A percentile compares a stretch with the other conserved stretches of the same genome.
phyloP scores from a whole-genome alignment of 2,113 vertebrate genomes.

The Sturnus vulgaris region DNA sequence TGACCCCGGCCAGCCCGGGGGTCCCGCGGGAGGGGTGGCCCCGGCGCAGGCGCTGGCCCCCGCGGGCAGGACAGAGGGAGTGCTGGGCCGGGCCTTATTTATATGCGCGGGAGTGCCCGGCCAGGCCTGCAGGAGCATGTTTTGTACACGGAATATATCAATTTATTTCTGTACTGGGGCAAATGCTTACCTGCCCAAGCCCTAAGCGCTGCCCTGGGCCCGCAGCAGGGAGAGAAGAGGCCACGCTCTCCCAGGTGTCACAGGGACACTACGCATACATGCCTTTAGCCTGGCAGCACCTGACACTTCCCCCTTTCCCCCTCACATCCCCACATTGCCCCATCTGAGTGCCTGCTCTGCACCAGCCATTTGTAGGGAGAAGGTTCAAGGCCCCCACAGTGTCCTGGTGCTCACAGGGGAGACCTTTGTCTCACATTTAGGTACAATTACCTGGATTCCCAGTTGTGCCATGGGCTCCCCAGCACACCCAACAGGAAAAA shows the following conservation, averaged over 20 bases:
- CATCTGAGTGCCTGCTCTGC: background rate
- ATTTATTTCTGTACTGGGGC: background rate
- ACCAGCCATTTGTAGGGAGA: accelerated
- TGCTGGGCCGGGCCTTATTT: background rate
- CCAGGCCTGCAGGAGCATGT: background rate
- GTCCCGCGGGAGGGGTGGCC: background rate
- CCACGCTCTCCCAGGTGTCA: too few relatives aligned
- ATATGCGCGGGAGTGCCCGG: background rate
- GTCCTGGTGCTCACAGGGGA: accelerated
- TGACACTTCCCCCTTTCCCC: accelerated
- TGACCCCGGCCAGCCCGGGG: constrained; percentile 11
- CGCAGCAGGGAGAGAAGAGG: accelerated
- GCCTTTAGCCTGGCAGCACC: too few relatives aligned
- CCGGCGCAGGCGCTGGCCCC: constrained; percentile 18
- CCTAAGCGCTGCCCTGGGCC: background rate
- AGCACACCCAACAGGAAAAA: too few relatives aligned
- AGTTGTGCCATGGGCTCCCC: accelerated
- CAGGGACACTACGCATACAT: accelerated
- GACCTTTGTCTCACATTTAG: accelerated
- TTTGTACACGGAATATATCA: background rate
- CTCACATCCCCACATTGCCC: accelerated
- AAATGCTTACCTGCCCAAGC: background rate
- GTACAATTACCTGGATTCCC: background rate
- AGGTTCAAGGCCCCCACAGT: background rate
- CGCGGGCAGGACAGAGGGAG: background rate